Conservation (phyloP, 2,797 vertebrate species). For the Sandelia bainsii region DNA sequence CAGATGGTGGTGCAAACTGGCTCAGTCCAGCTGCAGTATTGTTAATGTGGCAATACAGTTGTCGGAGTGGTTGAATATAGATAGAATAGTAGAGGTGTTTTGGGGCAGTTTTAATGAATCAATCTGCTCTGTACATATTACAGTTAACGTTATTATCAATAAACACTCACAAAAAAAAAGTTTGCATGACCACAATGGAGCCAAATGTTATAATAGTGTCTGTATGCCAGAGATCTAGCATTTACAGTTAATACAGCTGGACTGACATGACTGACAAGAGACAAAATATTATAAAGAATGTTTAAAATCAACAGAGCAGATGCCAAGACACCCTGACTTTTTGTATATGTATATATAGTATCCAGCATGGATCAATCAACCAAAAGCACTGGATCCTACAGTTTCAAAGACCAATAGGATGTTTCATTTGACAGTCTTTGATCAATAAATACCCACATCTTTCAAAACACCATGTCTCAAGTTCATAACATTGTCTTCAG, state of each 20-base stretch:
- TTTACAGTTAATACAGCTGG: background rate
- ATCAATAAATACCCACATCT: background rate
- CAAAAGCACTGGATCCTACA: background rate
- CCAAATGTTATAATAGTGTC: background rate
- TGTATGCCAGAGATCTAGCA: background rate
- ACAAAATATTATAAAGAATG: no score
- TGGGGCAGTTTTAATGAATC: background rate
- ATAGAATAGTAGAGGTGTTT: conserved; percentile 7
- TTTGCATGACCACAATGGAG: background rate
- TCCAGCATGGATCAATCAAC: background rate
- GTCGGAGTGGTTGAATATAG: background rate
- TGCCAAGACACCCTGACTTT: background rate
- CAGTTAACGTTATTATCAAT: no score
- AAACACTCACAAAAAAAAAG: background rate
- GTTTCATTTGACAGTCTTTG: background rate
- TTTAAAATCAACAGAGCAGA: background rate
- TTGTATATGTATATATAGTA: no score
- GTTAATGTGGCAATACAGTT: no score
- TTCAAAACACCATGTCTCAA: background rate
- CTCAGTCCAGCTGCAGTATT: background rate
- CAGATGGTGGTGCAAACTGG: conserved; percentile 15
- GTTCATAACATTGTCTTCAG: background rate
- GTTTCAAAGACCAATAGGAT: background rate
- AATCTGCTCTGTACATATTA: background rate
- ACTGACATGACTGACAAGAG: background rate